Conservation (phyloP, 2,113 vertebrate genomes). For the Notarius quadriscutis region DNA sequence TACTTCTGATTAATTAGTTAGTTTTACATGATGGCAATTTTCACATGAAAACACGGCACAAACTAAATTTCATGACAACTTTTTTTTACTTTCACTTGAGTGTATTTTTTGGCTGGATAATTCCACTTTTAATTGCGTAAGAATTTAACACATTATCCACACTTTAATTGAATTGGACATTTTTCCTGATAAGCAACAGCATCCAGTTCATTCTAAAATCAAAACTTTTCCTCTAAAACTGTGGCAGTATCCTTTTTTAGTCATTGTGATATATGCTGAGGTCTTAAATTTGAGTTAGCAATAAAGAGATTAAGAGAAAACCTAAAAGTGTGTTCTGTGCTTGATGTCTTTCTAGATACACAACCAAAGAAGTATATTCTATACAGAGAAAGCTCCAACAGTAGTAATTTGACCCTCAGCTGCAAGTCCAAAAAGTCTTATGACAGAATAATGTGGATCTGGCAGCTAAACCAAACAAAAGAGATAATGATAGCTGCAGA, state of each 20-base stretch:
- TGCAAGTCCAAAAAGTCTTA: background rate
- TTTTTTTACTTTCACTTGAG: background rate
- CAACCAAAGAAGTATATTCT: background rate
- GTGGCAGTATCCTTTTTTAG: background rate
- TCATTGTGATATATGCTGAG: background rate
- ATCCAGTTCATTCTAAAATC: background rate
- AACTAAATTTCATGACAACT: background rate
- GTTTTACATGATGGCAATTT: background rate
- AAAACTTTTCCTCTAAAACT: background rate
- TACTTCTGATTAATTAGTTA: background rate
- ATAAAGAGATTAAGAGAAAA: background rate
- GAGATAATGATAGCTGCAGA: conserved; percentile 2
- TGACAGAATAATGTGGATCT: background rate
- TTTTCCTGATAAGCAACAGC: background rate
- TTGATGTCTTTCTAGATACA: conserved; percentile 22
- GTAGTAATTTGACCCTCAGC: conserved; percentile 31
- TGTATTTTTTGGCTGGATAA: background rate
- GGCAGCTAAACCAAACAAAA: background rate
- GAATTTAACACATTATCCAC: background rate
- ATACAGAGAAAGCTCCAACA: background rate
- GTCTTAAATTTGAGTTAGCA: background rate
- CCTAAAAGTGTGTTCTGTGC: background rate
- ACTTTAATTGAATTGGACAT: background rate
- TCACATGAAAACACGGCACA: background rate
- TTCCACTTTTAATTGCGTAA: background rate